Base-by-base conservation (phyloP, 2,888 invertebrate species). In the Drosophila tanythrix region DNA sequence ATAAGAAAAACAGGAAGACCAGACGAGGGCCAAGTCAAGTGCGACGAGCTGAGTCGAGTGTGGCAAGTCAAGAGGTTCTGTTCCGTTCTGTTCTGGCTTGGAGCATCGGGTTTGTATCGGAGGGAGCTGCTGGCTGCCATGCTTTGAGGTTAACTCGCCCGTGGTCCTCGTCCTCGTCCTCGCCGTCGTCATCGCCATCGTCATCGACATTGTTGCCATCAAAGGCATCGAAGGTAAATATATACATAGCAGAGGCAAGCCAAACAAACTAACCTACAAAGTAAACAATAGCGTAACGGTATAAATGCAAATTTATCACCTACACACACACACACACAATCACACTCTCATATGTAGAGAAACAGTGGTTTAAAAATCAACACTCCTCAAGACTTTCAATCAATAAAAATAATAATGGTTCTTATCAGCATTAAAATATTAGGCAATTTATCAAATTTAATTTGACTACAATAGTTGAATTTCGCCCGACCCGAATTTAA, bases 201-300 rank as follows among this genome's bases (percentile, higher is more conserved):
- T 40, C 56, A 21, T 40, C 56, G 38, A 13, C 57, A 18, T 58
- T 46, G 48, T 57, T 73, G 60, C 64, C 67, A 48, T 62, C 67
- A 70, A 83, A 85, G 90, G 83, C 81, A 84, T 88, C 83, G 70
- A 87, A 85, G 89, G 89, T 85, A 85, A 90, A 89, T 86, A 80
- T 73, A 77, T 74, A 59, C 61, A 53, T 46, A 69, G 63, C 65
- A 57, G 38, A 67, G 69, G 35, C 59, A 63, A 60, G 55, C 57
- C 79, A 78, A 84, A 78, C 82, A 83, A 90, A 87, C 89, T 84
- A 87, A 89, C 85, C 84, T 76, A 81, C 82, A 81, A 90, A 76
- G 90, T 90, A 90, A 85, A 90, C 90, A 85, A 83, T 66, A 89
- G 85, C 82, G 79, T 87, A 67, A 83, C 82, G 88, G 43, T 89